These are phyloP conservation scores for Zygaena filipendulae DNA, from an alignment of 2,888 invertebrate genomes.

Conservation along the genomic window DNA sequence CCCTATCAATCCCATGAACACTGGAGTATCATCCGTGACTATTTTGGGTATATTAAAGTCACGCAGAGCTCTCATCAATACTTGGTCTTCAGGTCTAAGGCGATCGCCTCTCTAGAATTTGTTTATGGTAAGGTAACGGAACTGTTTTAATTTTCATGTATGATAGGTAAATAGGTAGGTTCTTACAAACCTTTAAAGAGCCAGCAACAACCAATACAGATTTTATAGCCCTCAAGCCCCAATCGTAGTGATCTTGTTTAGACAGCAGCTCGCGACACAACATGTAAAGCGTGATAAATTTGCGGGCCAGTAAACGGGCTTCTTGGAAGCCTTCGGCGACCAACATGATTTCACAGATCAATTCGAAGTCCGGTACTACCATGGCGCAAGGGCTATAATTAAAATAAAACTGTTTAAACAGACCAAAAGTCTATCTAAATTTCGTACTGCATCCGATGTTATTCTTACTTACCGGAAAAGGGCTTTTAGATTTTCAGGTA, in stretches of 20 bases:
- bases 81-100: constrained; percentile 88
- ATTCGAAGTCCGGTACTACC: constrained; percentile 96
- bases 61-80: constrained; percentile 91
- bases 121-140: neutral
- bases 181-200: constrained; percentile 79
- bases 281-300: constrained; percentile 93
- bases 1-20: constrained; percentile 94
- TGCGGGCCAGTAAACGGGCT: constrained; percentile 87
- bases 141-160: no score
- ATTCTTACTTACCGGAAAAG: constrained; percentile 60
- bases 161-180: no score
- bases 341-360: constrained; percentile 97
- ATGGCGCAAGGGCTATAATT: constrained; percentile 95
- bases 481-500: constrained; percentile 84
- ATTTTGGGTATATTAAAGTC: constrained; percentile 97
- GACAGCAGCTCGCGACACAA: constrained; percentile 89
- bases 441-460: no score
- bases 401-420: no score
- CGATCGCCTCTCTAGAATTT: constrained; percentile 73
- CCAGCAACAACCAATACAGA: constrained; percentile 96
- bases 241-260: constrained; percentile 97
- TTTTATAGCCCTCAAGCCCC: constrained; percentile 95
- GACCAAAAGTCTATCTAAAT: no score
- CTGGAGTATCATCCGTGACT: constrained; percentile 89
- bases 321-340: constrained; percentile 96